These are phyloP conservation scores for Troides helena DNA, from an alignment of 2,888 invertebrate species.

Conservation along the genomic window DNA sequence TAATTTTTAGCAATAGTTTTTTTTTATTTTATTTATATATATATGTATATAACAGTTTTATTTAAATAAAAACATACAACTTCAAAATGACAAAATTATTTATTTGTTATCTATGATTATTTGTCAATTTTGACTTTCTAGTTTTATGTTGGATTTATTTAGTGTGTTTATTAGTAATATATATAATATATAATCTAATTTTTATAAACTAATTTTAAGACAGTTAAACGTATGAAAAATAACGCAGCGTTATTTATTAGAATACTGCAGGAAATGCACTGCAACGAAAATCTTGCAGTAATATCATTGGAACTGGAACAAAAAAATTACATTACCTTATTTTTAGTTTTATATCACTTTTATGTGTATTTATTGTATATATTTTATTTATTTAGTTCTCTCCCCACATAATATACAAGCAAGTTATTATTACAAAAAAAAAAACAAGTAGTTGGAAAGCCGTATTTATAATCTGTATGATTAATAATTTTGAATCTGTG, in stretches of 20 bases:
- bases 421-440: no score
- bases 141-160: no score
- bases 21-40: no score
- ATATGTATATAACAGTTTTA: no score
- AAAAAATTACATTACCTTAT: background rate
- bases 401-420: background rate
- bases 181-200: background rate
- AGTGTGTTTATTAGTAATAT: no score
- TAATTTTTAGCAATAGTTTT: no score
- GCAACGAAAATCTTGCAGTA: background rate
- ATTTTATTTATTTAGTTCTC: background rate
- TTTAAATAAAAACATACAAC: no score
- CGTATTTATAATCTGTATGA: background rate
- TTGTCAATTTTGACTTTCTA: no score
- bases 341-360: background rate
- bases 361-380: background rate
- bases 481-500: constrained; percentile 14
- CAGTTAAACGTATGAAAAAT: background rate
- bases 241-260: background rate
- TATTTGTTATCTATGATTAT: no score
- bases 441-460: no score
- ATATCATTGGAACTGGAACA: background rate
- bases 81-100: no score
- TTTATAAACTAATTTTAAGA: background rate
- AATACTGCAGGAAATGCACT: background rate